These are phyloP conservation scores for Trichacis sp. DNA, from an alignment of 2,888 invertebrate genomes.

Conservation along the genomic window DNA sequence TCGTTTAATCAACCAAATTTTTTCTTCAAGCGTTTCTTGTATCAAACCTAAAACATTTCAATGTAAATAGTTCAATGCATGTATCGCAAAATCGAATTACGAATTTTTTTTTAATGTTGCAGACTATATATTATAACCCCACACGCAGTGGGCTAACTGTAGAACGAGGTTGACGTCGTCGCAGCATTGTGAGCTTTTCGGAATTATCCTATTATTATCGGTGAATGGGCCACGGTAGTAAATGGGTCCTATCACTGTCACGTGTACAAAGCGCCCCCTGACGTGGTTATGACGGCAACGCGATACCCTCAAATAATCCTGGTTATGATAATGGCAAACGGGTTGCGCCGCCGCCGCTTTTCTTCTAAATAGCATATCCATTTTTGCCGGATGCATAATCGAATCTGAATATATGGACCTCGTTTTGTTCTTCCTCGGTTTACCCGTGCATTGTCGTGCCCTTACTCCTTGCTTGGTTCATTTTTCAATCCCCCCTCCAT, in stretches of 20 bases:
- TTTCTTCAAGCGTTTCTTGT: too few relatives aligned
- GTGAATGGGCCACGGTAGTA: slow-evolving; percentile 54
- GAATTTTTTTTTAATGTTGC: neutral
- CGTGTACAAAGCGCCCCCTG: slow-evolving; percentile 60
- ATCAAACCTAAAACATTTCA: too few relatives aligned
- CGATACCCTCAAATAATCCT: slow-evolving; percentile 58
- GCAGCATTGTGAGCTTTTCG: slow-evolving; percentile 42
- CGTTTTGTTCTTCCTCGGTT: slow-evolving; percentile 52
- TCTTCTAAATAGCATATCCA: slow-evolving; percentile 45
- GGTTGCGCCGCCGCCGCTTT: slow-evolving; percentile 35
- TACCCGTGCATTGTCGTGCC: slow-evolving; percentile 59
- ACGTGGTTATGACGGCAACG: slow-evolving; percentile 67
- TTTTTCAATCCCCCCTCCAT: slow-evolving; percentile 26
- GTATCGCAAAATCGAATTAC: neutral
- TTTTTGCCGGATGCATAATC: slow-evolving; percentile 59
- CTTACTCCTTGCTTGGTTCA: slow-evolving; percentile 33
- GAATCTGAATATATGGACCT: slow-evolving; percentile 62
- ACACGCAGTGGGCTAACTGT: slow-evolving; percentile 1
- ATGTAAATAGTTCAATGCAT: too few relatives aligned
- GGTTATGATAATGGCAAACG: slow-evolving; percentile 54
- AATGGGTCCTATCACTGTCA: slow-evolving; percentile 54
- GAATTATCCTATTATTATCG: slow-evolving; percentile 57
- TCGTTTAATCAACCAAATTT: too few relatives aligned
- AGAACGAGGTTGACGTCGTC: slow-evolving; percentile 12
- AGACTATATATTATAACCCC: neutral